Evolutionary conservation across 2,888 invertebrate genomes (phyloP).

Genomic region (Uloborus plumipes): DNA sequence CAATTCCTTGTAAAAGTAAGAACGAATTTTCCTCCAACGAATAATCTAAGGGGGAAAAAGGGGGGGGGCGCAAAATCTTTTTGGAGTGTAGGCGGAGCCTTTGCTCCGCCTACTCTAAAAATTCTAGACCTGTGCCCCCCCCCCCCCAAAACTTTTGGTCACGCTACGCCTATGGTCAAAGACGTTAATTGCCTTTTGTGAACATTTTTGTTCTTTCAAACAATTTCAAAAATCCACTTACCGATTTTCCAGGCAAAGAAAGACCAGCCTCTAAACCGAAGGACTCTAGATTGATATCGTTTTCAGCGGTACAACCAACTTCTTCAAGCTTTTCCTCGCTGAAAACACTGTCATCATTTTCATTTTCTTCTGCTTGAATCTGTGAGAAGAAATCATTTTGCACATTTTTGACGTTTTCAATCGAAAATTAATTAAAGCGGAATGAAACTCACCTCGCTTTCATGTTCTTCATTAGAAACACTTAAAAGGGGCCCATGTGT

Average conservation of each 20-base stretch:
- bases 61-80: too few relatives aligned
- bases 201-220: too few relatives aligned
- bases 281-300: neutral
- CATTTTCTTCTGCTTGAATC: constrained; percentile 31
- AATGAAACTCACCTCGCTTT: constrained; percentile 37
- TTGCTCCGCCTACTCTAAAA: too few relatives aligned
- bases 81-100: too few relatives aligned
- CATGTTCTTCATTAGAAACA: constrained; percentile 36
- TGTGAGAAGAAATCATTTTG: neutral
- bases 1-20: too few relatives aligned
- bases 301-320: constrained; percentile 3
- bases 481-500: constrained; percentile 42
- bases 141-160: too few relatives aligned
- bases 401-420: neutral
- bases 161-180: too few relatives aligned
- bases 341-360: constrained; percentile 40
- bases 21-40: too few relatives aligned
- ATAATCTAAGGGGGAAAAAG: too few relatives aligned
- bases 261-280: neutral
- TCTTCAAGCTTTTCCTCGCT: constrained; percentile 26
- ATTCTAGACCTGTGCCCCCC: too few relatives aligned
- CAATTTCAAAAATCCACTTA: neutral
- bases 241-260: neutral
- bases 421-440: neutral
- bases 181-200: too few relatives aligned